Base-by-base conservation (phyloP, 2,113 vertebrate species). In the Polyodon spathula region DNA sequence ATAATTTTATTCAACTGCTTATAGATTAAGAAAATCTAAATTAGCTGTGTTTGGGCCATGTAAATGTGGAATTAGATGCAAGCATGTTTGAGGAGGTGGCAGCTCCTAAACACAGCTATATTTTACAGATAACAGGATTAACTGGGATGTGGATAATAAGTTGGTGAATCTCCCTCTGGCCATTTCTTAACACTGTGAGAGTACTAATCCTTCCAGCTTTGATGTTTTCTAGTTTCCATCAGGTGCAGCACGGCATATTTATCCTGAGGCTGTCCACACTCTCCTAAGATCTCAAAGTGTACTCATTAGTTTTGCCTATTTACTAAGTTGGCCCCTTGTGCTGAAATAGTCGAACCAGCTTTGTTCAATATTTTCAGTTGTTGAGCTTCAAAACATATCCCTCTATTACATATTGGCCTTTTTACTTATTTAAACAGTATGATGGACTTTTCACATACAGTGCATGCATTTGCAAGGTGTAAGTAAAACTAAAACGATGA, bases 101-200 rank as follows among this genome's bases (percentile, higher is more conserved):
- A 85, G 91, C 89, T 92, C 87, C 93, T 89, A 93, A 96, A 94
- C 93, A 95, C 94, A 94, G 93, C 95, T 97, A 94, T 97, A 94
- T 95, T 97, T 94, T 93, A 92, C 90, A 95, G 95, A 98, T 98
- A 98, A 97, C 93, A 94, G 95, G 95, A 98, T 98, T 98, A 97
- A 89, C 93, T 90, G 88, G 92, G 91, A 96, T 97, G 94, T 93
- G 93, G 94, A 95, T 97, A 97, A 97, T 97, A 95, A 97, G 94
- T 94, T 96, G 93, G 92, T 92, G 93, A 92, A 95, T 95, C 90
- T 92, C 89, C 89, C 91, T 72, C 88, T 83, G 93, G 95, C 92
- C 75, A 89, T 95, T 93, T 93, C 92, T 92, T 88, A 91, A 90
- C 92, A 93, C 91, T 92, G 90, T 90, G 90, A 89, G 86, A 89